Evolutionary conservation across 2,113 vertebrate species (phyloP), one percentile per base, ranked within the genome.

Genomic region (Phalacrocorax brasilianus): DNA sequence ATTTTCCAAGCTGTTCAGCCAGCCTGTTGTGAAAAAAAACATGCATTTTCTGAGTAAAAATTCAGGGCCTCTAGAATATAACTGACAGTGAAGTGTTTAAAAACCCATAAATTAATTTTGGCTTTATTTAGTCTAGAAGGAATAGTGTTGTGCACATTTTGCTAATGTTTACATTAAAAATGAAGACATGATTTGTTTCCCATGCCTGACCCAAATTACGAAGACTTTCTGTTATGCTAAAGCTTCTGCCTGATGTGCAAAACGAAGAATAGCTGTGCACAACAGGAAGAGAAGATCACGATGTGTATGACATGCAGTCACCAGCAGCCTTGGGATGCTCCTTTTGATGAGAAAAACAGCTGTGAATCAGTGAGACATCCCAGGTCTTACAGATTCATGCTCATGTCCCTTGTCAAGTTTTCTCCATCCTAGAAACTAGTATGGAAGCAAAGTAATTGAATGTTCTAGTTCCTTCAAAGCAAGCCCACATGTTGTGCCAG

Each of bases 101-200:
- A 92, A 74, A 1, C 12, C 20, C n/a, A 38, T 38, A 66, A 61
- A 85, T 85, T 75, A 65, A 19, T 79, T 89, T 83, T 85, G n/a
- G 13, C 45, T 93, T 88, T 94, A 91, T 92, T 95, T 94, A 82
- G 53, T 89, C 67, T 82, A 78, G 79, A 83, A 85, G 26, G 38
- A 89, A 42, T 79, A 89, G 50, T 0, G 2, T n/a, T 74, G 30
- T 55, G 26, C 21, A 2, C 28, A 18, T 91, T 95, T 93, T 88
- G 44, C 47, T 62, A 62, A 66, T 62, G 38, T 76, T 91, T 89
- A 74, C n/a, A 58, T 50, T 94, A 61, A 82, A 89, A 91, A 85
- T 4, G 17, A 91, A 91, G 52, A 50, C 70, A 76, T 82, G 58
- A 82, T 82, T 96, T 89, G 11, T 94, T 94, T 96, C 32, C 40